phyloP scores from a whole-genome alignment of 2,888 invertebrate genomes.

The Orthosia gothica region DNA sequence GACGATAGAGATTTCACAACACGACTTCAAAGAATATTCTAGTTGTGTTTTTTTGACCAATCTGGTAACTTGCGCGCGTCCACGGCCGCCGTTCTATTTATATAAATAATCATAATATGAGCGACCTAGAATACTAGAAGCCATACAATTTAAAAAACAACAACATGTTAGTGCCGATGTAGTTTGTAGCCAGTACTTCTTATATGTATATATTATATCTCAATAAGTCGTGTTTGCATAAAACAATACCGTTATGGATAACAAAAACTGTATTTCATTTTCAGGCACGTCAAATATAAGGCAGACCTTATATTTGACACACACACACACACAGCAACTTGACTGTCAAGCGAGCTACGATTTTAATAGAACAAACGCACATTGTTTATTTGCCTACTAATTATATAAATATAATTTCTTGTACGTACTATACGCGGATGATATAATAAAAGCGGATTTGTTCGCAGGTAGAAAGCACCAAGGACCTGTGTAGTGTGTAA shows the following conservation, averaged over 20 bases:
- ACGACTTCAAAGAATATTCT: constrained; percentile 43
- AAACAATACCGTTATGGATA: constrained; percentile 14
- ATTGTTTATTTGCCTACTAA: neutral
- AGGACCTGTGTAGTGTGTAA: too few species aligned
- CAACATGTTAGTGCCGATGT: constrained; percentile 32
- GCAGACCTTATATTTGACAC: too few species aligned
- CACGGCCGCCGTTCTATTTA: constrained; percentile 43
- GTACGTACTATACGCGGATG: constrained; percentile 22
- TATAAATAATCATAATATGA: constrained; percentile 41
- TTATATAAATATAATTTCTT: neutral
- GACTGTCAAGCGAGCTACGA: constrained; percentile 14
- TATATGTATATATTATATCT: constrained; percentile 31
- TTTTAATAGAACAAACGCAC: constrained; percentile 5
- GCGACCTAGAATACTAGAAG: constrained; percentile 41
- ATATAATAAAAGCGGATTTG: constrained; percentile 54
- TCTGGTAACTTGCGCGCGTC: constrained; percentile 18
- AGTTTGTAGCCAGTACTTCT: constrained; percentile 27
- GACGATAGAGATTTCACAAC: constrained; percentile 52
- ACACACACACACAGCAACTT: constrained; percentile 11
- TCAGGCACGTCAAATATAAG: constrained; percentile 41
- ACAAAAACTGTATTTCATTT: constrained; percentile 38
- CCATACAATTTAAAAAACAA: constrained; percentile 55
- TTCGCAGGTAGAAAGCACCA: constrained; percentile 60
- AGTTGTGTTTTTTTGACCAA: constrained; percentile 42
- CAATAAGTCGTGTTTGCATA: constrained; percentile 17